Base-by-base conservation (phyloP, 1,140 invertebrate species). In the Phymorhynchus buccinoides region DNA sequence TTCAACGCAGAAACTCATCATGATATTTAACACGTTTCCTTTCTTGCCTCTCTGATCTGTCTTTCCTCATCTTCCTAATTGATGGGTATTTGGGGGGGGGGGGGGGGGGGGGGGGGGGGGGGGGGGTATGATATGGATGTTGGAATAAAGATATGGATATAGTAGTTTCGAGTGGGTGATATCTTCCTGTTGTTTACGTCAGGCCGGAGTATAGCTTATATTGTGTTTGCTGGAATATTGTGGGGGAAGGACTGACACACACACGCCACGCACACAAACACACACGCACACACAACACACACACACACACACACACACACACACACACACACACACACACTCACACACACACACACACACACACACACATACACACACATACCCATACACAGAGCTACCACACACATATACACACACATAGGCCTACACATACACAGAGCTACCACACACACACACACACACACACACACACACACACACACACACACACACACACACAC, bases 371-470 rank as follows among this genome's bases (percentile, higher is more conserved):
- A 73, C 41, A 73, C 56, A 71, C 22, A 77, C 37, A 73, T 9
- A 84, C 35, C 73, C 68, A 84, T 75, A 77, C 68, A 32, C 39
- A 18, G n/a, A n/a, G n/a, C n/a, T n/a, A n/a, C n/a, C n/a, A n/a
- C n/a, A n/a, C n/a, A n/a, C n/a, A n/a, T n/a, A n/a, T n/a, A n/a
- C n/a, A n/a, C n/a, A n/a, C n/a, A n/a, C n/a, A n/a, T n/a, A n/a
- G n/a, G n/a, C n/a, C n/a, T n/a, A n/a, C n/a, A n/a, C n/a, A n/a
- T n/a, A n/a, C n/a, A n/a, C n/a, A n/a, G n/a, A n/a, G n/a, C n/a
- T n/a, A n/a, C n/a, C 44, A 48, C 44, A 48, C 44, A 18, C 44
- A 18, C 44, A 18, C 44, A 75, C 22, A 41, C 30, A 75, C 39
- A 30, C 37, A 39, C 22, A 9, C 62, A 75, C 35, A 32, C 39